Evolutionary conservation across 2,888 invertebrate species (phyloP), one percentile per base, ranked within the genome.

Genomic region (Dasysyrphus tricinctus): DNA sequence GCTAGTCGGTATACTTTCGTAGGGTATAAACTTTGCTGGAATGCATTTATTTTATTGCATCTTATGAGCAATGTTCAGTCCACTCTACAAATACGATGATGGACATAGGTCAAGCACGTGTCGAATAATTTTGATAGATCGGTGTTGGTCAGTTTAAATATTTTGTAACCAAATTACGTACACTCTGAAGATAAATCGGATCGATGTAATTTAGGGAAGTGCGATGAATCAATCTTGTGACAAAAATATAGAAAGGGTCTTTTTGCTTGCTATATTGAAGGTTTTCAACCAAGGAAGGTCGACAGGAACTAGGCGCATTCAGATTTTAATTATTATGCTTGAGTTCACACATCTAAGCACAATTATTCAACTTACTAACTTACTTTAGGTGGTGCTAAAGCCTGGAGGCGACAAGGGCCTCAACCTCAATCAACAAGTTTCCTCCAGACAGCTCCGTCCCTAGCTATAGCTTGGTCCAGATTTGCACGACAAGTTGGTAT

Each of bases 81-180:
- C 12, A 12, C 19, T 19, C 11, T 16, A 1, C 8, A 42, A 8
- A 37, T 34, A 19, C 54, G 72, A 24, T 78, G 72, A 34, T 79
- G 83, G 79, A 79, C 79, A 75, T 70, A n/a, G 84, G 84, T 80
- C 84, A 80, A 80, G 72, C 84, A 73, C 80, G 84, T 80, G 76
- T 51, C 80, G 69, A 14, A 49, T 54, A n/a, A 73, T 42, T 61
- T 16, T 79, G 79, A 83, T 54, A 74, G 74, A 79, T 74, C n/a
- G 63, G 59, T 24, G n/a, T 14, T 63, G 72, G 79, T 79, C 70
- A 70, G 44, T 74, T 76, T 34, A 32, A n/a, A 51, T 57, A 19
- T 39, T 12, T 42, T 63, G 8, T 63, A 67, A 54, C 54, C 54
- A 54, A 54, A 69, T 69, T 39, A 39, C 39, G 0, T 3, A n/a